Conservation (phyloP, 2,888 invertebrate species). For the Amiota communis region DNA sequence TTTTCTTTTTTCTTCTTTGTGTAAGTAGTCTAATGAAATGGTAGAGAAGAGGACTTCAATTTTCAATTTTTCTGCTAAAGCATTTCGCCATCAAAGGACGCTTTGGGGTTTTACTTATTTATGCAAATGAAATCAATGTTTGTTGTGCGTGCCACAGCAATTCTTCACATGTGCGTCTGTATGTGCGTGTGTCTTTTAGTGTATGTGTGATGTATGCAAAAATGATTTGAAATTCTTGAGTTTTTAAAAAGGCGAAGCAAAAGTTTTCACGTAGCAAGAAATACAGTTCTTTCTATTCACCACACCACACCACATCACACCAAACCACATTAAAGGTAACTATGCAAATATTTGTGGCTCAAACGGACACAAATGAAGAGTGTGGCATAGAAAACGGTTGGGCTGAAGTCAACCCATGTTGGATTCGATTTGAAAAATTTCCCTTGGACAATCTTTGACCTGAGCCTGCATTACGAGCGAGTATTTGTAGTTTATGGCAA, state of each 20-base stretch:
- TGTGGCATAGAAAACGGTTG: neutral
- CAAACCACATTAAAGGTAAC: slow-evolving; percentile 72
- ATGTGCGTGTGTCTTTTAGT: slow-evolving; percentile 35
- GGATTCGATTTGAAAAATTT: neutral
- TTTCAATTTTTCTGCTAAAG: slow-evolving; percentile 23
- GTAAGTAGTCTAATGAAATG: too few relatives aligned
- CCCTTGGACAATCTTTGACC: slow-evolving; percentile 37
- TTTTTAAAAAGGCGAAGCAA: slow-evolving; percentile 48
- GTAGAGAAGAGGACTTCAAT: neutral
- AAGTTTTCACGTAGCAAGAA: slow-evolving; percentile 31
- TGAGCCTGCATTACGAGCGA: slow-evolving; percentile 28
- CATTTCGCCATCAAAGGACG: slow-evolving; percentile 22
- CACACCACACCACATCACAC: slow-evolving; percentile 15
- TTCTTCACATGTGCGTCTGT: slow-evolving; percentile 30
- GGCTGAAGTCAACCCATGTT: neutral
- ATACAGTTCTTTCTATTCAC: slow-evolving; percentile 38
- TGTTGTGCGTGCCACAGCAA: slow-evolving; percentile 37
- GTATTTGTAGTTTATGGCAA: slow-evolving; percentile 44
- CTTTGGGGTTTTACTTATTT: slow-evolving; percentile 50
- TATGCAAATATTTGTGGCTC: slow-evolving; percentile 71
- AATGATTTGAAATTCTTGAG: slow-evolving; percentile 61
- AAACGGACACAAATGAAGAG: slow-evolving; percentile 54
- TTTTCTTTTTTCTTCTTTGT: slow-evolving; percentile 45
- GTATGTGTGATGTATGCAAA: slow-evolving; percentile 47
- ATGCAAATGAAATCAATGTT: slow-evolving; percentile 65